phyloP scores from a whole-genome alignment of 2,797 vertebrate genomes.

The Dallia pectoralis region DNA sequence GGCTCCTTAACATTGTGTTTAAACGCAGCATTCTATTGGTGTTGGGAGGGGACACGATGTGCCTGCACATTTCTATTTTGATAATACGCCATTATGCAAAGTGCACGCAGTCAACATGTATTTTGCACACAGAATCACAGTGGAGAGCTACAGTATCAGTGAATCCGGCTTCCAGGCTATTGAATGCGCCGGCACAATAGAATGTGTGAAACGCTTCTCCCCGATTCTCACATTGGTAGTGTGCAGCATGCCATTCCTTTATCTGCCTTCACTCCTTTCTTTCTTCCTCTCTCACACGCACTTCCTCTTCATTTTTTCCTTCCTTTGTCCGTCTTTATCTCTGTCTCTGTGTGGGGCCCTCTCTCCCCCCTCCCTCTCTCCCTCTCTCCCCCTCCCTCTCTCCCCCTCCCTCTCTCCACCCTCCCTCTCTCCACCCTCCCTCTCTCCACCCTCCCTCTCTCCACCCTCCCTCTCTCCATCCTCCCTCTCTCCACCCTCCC shows the following conservation, averaged over 20 bases:
- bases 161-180: background rate
- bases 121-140: background rate
- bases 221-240: background rate
- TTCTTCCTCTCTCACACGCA: background rate
- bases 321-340: too few relatives aligned
- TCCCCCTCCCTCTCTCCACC: too few relatives aligned
- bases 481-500: constrained; percentile 18
- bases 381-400: too few relatives aligned
- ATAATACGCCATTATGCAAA: constrained; percentile 19
- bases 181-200: background rate
- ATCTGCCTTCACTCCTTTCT: background rate
- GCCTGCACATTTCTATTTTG: constrained; percentile 14
- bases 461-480: background rate
- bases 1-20: constrained; percentile 33
- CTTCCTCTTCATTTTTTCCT: background rate
- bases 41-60: background rate
- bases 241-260: background rate
- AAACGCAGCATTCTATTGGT: constrained; percentile 23
- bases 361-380: too few relatives aligned
- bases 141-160: background rate
- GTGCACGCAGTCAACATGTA: constrained; percentile 22
- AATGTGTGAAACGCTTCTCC: background rate
- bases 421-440: constrained; percentile 43
- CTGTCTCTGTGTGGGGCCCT: too few relatives aligned
- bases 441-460: constrained; percentile 35